Evolutionary conservation across 2,888 invertebrate species (phyloP).

Genomic region (Torymus tubicola): DNA sequence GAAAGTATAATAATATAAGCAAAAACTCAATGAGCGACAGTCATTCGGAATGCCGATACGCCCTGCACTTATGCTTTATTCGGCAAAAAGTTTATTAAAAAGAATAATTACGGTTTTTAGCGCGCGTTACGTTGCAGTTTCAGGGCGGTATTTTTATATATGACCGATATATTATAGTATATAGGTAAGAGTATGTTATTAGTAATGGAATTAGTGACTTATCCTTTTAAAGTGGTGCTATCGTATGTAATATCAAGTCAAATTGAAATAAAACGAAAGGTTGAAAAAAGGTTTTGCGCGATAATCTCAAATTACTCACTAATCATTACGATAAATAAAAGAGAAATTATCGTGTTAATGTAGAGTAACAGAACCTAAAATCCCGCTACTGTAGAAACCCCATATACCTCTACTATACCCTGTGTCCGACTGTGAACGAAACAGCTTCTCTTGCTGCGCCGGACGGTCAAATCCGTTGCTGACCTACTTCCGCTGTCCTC

Average conservation of each 20-base stretch:
- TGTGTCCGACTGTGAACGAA: too few species aligned
- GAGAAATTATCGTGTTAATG: too few species aligned
- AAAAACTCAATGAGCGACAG: conserved; percentile 11
- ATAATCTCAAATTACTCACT: too few species aligned
- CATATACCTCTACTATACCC: too few species aligned
- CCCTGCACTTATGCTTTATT: background rate
- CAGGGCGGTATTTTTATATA: conserved; percentile 1
- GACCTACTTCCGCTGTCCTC: conserved; percentile 38
- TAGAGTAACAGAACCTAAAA: too few species aligned
- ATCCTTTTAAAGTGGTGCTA: too few species aligned
- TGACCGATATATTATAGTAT: background rate
- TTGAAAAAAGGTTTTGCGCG: too few species aligned
- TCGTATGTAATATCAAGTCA: too few species aligned
- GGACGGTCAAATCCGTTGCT: conserved; percentile 13
- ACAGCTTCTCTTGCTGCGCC: too few species aligned
- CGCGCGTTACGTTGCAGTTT: conserved; percentile 8
- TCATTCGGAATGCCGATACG: conserved; percentile 12
- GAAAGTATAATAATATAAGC: conserved; percentile 24
- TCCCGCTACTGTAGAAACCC: too few species aligned
- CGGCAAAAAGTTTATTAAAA: background rate
- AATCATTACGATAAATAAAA: too few species aligned
- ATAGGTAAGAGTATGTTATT: background rate
- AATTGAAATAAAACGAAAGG: too few species aligned
- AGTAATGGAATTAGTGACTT: background rate
- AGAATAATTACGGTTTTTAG: conserved; percentile 3